Evolutionary conservation across 2,113 vertebrate species (phyloP).

Genomic region (Sander lucioperca): DNA sequence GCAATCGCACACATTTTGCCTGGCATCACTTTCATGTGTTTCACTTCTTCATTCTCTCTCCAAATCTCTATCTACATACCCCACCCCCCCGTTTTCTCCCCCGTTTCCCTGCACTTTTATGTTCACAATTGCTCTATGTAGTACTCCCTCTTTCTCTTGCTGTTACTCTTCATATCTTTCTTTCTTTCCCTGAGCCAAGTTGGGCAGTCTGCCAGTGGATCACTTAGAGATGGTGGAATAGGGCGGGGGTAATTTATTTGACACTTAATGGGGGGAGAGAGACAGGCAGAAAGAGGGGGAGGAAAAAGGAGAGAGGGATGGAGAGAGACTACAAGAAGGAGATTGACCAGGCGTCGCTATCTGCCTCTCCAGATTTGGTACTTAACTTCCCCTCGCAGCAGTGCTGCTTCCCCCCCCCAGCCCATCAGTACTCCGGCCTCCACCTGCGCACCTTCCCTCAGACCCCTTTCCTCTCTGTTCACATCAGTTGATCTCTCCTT

Average conservation of each 20-base stretch:
- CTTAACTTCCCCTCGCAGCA: slow-evolving; percentile 45
- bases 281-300: background rate
- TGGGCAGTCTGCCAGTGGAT: slow-evolving; percentile 78
- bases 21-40: slow-evolving; percentile 29
- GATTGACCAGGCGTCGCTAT: slow-evolving; percentile 53
- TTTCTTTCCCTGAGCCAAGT: slow-evolving; percentile 43
- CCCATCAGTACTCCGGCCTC: slow-evolving; percentile 3
- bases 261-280: slow-evolving; percentile 32
- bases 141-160: slow-evolving; percentile 19
- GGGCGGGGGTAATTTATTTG: slow-evolving; percentile 67
- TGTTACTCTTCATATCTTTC: slow-evolving; percentile 32
- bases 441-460: slow-evolving; percentile 5
- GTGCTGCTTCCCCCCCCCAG: slow-evolving; percentile 3
- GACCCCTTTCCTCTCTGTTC: background rate
- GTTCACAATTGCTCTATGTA: slow-evolving; percentile 16
- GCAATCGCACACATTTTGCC: slow-evolving; percentile 17
- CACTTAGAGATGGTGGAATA: slow-evolving; percentile 74
- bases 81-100: background rate
- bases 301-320: slow-evolving; percentile 15
- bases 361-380: slow-evolving; percentile 53
- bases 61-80: slow-evolving; percentile 19
- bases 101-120: slow-evolving; percentile 11
- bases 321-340: slow-evolving; percentile 26
- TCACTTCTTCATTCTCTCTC: slow-evolving; percentile 12
- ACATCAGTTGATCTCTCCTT: slow-evolving; percentile 11